Evolutionary conservation across 92 coral and sea anemone species (phyloP).

Genomic region (Hydrozoanthus gracilis): DNA sequence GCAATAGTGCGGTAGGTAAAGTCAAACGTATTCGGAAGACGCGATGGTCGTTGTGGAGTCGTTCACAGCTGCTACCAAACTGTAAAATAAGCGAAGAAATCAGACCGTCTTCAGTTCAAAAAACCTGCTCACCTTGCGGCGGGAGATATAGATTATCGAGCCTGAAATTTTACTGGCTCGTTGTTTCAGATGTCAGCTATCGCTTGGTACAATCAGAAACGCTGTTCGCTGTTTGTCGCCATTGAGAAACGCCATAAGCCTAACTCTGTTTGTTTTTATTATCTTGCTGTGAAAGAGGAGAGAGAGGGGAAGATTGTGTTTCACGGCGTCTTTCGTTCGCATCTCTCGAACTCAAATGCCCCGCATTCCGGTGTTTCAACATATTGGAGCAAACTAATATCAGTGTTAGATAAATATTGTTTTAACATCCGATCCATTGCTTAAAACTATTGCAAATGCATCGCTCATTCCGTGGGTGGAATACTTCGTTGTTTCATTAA

Average conservation of each 20-base stretch:
- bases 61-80: not conserved
- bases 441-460: not conserved
- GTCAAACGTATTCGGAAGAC: not conserved
- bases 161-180: constrained; percentile 28
- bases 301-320: constrained; percentile 13
- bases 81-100: not conserved
- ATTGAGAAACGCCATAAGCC: not conserved
- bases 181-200: constrained; percentile 29
- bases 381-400: constrained; percentile 9
- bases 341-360: constrained; percentile 11
- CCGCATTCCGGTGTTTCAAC: constrained; percentile 15
- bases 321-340: constrained; percentile 32
- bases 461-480: not conserved
- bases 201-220: constrained; percentile 10
- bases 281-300: not conserved
- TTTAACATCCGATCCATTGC: not conserved
- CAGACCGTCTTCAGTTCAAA: not conserved
- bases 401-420: constrained; percentile 11
- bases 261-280: constrained; percentile 11
- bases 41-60: not conserved
- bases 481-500: not conserved
- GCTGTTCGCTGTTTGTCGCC: not conserved
- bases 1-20: constrained; percentile 3
- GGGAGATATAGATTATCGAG: not conserved
- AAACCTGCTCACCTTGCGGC: not conserved